phyloP scores from a whole-genome alignment of 2,888 invertebrate genomes.

The Apocheima hispidaria region DNA sequence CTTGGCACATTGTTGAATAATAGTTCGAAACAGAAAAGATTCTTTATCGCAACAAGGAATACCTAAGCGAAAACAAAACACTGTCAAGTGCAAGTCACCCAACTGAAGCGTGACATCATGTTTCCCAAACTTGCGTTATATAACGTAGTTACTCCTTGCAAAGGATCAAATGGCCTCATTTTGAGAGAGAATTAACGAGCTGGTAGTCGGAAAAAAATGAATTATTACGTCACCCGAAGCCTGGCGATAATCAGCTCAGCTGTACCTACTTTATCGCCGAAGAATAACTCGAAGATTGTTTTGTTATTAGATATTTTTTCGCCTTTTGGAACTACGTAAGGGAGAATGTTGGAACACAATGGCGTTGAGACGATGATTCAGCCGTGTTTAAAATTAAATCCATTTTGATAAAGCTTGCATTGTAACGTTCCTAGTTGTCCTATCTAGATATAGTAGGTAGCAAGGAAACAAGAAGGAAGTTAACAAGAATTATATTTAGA shows the following conservation, averaged over 20 bases:
- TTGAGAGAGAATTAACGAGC: slow-evolving; percentile 66
- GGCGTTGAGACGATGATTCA: too few relatives aligned
- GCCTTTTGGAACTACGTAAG: slow-evolving; percentile 5
- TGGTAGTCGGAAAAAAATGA: slow-evolving; percentile 58
- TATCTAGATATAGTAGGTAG: too few relatives aligned
- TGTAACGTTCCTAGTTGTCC: too few relatives aligned
- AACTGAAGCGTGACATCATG: slow-evolving; percentile 46
- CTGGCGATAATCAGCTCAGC: slow-evolving; percentile 58
- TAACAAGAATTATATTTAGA: too few relatives aligned
- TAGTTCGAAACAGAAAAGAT: background rate
- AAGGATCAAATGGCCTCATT: slow-evolving; percentile 66
- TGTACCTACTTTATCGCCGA: slow-evolving; percentile 64
- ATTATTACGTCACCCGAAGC: slow-evolving; percentile 67
- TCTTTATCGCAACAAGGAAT: background rate
- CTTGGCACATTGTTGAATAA: too few relatives aligned
- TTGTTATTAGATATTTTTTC: slow-evolving; percentile 48
- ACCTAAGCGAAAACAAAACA: slow-evolving; percentile 15
- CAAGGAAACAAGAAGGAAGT: too few relatives aligned
- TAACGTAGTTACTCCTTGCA: slow-evolving; percentile 56
- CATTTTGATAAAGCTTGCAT: too few relatives aligned
- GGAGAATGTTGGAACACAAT: background rate
- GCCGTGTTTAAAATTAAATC: too few relatives aligned
- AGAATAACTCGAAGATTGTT: slow-evolving; percentile 57
- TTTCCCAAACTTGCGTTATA: slow-evolving; percentile 51
- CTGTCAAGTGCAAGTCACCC: slow-evolving; percentile 50